Conservation (phyloP, 92 coral and sea anemone genomes). For the Phenganax marumi region DNA sequence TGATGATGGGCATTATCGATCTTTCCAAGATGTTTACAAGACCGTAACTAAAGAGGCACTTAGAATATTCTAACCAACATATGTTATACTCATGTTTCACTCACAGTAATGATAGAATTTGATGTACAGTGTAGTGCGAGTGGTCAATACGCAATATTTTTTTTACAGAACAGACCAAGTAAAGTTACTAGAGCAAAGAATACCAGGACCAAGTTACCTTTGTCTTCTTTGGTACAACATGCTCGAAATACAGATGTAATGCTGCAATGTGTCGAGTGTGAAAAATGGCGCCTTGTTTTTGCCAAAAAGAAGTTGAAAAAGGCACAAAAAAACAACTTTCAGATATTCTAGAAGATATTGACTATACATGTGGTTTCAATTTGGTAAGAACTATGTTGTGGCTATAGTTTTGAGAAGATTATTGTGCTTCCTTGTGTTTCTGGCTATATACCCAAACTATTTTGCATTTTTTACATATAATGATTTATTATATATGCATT, state of each 20-base stretch:
- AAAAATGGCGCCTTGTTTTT: slow-evolving; percentile 27
- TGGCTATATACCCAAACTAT: too few species aligned
- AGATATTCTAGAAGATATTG: slow-evolving; percentile 12
- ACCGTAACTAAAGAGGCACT: background rate
- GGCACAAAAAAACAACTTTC: slow-evolving; percentile 12
- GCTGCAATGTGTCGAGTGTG: slow-evolving; percentile 38
- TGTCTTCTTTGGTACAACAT: slow-evolving; percentile 36
- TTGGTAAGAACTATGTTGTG: slow-evolving; percentile 29
- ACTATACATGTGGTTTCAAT: slow-evolving; percentile 22
- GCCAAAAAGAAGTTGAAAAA: slow-evolving; percentile 31
- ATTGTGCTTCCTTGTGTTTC: too few species aligned
- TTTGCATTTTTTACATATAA: too few species aligned
- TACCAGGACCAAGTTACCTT: background rate
- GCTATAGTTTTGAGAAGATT: slow-evolving; percentile 2
- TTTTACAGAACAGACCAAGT: background rate
- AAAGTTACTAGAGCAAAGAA: background rate
- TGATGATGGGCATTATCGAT: slow-evolving; percentile 27
- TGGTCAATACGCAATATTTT: background rate
- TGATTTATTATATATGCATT: too few species aligned
- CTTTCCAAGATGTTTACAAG: slow-evolving; percentile 1
- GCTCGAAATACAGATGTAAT: slow-evolving; percentile 24
- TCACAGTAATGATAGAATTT: background rate
- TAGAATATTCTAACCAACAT: background rate
- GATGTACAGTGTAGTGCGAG: background rate
- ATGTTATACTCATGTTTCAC: background rate